Evolutionary conservation across 2,113 vertebrate species (phyloP), one percentile per base, ranked within the genome.

Genomic region (Planiliza haematocheilus): DNA sequence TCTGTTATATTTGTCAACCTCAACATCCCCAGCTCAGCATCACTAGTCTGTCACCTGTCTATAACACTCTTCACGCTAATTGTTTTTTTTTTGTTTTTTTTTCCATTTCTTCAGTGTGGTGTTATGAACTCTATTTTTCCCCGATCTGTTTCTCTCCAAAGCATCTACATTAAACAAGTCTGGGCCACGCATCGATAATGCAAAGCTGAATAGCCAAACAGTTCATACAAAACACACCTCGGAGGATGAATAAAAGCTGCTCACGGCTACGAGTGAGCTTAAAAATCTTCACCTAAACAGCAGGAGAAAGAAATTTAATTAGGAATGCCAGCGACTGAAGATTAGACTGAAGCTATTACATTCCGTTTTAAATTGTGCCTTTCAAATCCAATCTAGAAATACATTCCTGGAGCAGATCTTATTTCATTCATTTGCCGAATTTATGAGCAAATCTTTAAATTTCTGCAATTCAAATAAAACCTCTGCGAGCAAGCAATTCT

Each of bases 371-470:
- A 41, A 77, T 37, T 34, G 21, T 17, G 18, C 20, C 43, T 48
- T 57, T 64, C 41, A 75, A 58, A 82, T 63, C 65, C 16, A 69
- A 42, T 77, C 16, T 17, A 34, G 34, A 74, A 64, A 65, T 18
- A 55, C 7, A 56, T 68, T 73, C 39, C 11, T 14, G 10, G 10
- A 69, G 13, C 21, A 45, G 13, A 65, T 69, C 4, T 42, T 50
- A 8, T 42, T 68, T 77, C 34, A 78, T 77, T 67, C 18, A 43
- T 12, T 59, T 66, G 36, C 41, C 50, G 20, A 70, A 60, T 57
- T 59, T 55, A 30, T 51, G 34, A 34, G 3, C 10, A 42, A 49
- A 57, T 74, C 72, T 77, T 51, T 17, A 18, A 65, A 78, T 62
- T 20, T 56, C 36, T 48, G 24, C 43, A 48, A 49, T 17, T 53